Conservation (phyloP, 2,888 invertebrate species). For the Saturnia pavonia region DNA sequence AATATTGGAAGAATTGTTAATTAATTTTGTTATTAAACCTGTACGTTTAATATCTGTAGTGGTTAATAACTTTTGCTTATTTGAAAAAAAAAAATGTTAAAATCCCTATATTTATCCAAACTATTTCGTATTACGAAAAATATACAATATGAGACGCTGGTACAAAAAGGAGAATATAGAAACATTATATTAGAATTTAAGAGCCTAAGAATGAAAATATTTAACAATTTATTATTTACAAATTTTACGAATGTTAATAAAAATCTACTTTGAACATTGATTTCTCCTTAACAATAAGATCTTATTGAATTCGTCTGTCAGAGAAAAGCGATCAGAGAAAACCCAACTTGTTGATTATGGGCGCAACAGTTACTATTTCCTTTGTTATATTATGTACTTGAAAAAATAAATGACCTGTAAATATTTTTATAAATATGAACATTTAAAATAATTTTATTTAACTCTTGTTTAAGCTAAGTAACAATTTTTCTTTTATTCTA, state of each 20-base stretch:
- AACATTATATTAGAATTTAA: too few species aligned
- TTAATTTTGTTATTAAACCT: neutral
- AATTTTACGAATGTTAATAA: neutral
- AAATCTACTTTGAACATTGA: neutral
- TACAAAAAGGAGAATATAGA: too few species aligned
- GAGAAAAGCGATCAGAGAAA: neutral
- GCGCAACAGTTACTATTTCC: constrained; percentile 5
- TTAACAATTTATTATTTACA: too few species aligned
- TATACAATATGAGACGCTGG: neutral
- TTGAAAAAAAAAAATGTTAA: neutral
- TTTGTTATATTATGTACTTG: neutral
- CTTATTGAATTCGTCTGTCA: neutral
- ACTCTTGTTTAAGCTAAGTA: neutral
- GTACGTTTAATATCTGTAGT: neutral
- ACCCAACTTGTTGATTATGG: constrained; percentile 6
- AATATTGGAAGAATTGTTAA: neutral
- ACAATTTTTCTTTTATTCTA: neutral
- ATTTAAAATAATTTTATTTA: neutral
- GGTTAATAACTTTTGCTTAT: neutral
- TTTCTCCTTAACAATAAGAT: constrained; percentile 3
- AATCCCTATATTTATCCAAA: neutral
- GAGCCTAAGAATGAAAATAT: too few species aligned
- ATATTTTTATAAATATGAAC: neutral
- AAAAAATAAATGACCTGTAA: neutral
- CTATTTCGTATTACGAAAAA: neutral